Evolutionary conservation across 2,797 vertebrate genomes (phyloP).

Genomic region (Sebastes paucispinis): DNA sequence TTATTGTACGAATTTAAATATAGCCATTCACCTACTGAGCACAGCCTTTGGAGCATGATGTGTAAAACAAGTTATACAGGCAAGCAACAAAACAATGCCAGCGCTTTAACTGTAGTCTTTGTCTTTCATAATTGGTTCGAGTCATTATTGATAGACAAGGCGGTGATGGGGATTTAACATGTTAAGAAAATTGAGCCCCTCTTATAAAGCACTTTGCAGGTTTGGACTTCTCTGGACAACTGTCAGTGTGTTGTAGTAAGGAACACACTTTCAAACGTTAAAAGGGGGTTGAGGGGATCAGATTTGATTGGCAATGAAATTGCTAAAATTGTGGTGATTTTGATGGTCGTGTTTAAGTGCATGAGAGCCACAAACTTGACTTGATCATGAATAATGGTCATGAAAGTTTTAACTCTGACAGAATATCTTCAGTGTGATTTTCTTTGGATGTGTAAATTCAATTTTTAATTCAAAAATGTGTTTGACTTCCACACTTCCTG

Average conservation of each 20-base stretch:
- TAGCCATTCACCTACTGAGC: neutral
- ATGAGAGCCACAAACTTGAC: neutral
- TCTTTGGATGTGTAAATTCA: too few species aligned
- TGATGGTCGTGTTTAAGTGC: neutral
- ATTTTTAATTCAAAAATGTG: neutral
- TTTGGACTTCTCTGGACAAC: neutral
- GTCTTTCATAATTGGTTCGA: neutral
- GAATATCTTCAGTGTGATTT: neutral
- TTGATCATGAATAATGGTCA: neutral
- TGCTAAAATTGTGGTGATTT: neutral
- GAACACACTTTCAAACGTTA: neutral
- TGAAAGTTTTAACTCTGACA: neutral
- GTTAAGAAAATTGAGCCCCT: neutral
- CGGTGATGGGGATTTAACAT: neutral
- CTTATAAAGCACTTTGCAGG: neutral
- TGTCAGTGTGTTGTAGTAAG: neutral
- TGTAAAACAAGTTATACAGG: neutral
- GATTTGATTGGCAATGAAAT: constrained; percentile 5
- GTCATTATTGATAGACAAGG: neutral
- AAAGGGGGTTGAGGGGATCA: neutral
- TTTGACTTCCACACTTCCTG: neutral
- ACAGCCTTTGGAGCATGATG: neutral
- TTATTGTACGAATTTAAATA: neutral
- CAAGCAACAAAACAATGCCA: neutral
- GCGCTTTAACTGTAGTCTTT: neutral